Evolutionary conservation across 2,797 vertebrate species (phyloP), one percentile per base, ranked within the genome.

Genomic region (Sebastes nivosus): DNA sequence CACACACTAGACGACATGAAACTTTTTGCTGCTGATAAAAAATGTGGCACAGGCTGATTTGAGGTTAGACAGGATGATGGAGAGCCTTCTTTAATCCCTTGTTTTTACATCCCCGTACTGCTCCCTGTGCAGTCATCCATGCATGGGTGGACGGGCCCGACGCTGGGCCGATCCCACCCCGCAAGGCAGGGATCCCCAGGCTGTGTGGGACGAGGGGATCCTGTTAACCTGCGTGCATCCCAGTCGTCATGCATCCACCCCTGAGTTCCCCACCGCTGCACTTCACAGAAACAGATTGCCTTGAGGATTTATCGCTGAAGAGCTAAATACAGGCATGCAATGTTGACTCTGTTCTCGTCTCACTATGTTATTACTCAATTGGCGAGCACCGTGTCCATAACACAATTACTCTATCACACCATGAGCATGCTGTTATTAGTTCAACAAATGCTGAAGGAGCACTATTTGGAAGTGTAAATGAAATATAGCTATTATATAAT

Each of bases 81-180:
- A 91, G 83, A 82, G 80, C 72, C 58, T 65, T 89, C 81, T 73
- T 46, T 92, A 93, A 94, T 93, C 85, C 75, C 75, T 91, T 93
- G 93, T 94, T 95, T 93, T 90, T 80, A 90, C 78, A 85, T 85
- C 65, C 42, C 72, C 3, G 61, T 46, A 25, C 86, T 87, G 78
- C 85, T 90, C 86, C 87, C 83, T 89, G 85, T 89, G 87, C 93
- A 92, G 81, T 90, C 94, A 92, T 94, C 89, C 93, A 93, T 92
- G 91, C 88, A 85, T 92, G 92, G 91, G 64, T 92, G 87, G 72
- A 89, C 79, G 52, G 77, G 84, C 74, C 86, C 34, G 52, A 80
- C 78, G 18, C 67, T n/a, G 68, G 67, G 75, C 82, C 77, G 54
- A 71, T 82, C 83, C 87, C 86, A 75, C 74, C 77, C 84, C 59